phyloP scores from a whole-genome alignment of 2,888 invertebrate species.

The Acholoe squamosa region DNA sequence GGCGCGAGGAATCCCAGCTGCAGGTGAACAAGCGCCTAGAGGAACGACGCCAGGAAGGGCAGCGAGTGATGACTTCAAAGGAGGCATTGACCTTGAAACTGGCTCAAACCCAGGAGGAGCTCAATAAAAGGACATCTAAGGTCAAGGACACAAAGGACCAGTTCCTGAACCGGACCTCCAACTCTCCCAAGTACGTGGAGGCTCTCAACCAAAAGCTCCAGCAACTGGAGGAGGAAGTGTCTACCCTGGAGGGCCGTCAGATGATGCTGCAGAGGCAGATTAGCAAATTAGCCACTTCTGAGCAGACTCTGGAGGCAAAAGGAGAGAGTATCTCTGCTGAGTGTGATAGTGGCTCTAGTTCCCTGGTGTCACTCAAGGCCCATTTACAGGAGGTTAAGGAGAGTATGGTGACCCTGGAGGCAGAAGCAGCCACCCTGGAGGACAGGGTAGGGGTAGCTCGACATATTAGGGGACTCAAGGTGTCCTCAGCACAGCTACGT shows the following conservation, averaged over 20 bases:
- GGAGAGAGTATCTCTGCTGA: background rate
- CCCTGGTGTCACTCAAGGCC: background rate
- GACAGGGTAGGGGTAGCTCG: background rate
- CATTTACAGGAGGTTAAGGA: background rate
- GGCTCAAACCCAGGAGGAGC: background rate
- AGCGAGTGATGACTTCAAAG: background rate
- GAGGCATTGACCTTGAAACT: slow-evolving; percentile 1
- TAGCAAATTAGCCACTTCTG: background rate
- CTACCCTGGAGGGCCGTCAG: background rate
- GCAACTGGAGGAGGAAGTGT: background rate
- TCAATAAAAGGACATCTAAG: background rate
- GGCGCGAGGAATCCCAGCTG: background rate
- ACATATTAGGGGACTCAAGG: slow-evolving; percentile 3
- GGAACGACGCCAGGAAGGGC: background rate
- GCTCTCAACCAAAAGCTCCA: background rate
- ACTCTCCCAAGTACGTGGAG: slow-evolving; percentile 26
- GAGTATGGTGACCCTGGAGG: background rate
- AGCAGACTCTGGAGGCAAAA: background rate
- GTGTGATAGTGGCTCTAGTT: background rate
- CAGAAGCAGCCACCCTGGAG: background rate
- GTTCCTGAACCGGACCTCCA: background rate
- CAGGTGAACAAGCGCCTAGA: background rate
- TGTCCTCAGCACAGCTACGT: background rate
- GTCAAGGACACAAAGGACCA: background rate
- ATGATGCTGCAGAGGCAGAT: slow-evolving; percentile 4